Conservation (phyloP, 2,797 vertebrate genomes). For the Dermochelys coriacea region DNA sequence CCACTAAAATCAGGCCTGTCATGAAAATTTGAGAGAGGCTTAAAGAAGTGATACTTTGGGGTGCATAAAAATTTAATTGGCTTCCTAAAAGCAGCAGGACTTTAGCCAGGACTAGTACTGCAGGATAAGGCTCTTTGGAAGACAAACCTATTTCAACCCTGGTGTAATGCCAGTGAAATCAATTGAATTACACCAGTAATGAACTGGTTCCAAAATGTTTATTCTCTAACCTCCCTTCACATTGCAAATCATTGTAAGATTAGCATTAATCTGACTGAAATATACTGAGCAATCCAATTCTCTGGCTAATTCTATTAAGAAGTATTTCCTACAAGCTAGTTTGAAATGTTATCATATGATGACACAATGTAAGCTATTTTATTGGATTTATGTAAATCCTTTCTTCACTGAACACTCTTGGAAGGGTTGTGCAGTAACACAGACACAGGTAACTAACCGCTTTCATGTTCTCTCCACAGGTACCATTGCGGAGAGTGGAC, state of each 20-base stretch:
- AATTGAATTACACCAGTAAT: constrained; percentile 50
- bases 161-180: constrained; percentile 23
- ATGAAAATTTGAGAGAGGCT: background rate
- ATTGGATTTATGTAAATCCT: constrained; percentile 76
- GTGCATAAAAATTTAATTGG: constrained; percentile 1
- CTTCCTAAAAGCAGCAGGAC: background rate
- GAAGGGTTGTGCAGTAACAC: constrained; percentile 44
- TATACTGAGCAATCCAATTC: constrained; percentile 68
- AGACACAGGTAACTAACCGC: no score
- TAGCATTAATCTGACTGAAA: constrained; percentile 77
- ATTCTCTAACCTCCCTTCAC: constrained; percentile 65
- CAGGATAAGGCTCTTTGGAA: background rate
- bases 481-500: no score
- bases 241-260: constrained; percentile 69
- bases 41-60: background rate
- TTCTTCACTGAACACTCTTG: constrained; percentile 58
- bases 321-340: constrained; percentile 68
- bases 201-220: constrained; percentile 50
- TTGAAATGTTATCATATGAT: constrained; percentile 74
- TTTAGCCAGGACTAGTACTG: background rate
- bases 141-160: constrained; percentile 21
- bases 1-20: background rate
- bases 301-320: constrained; percentile 76
- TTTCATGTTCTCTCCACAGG: no score
- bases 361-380: constrained; percentile 72